Evolutionary conservation across 2,888 invertebrate genomes (phyloP).

Genomic region (Spodoptera picta): DNA sequence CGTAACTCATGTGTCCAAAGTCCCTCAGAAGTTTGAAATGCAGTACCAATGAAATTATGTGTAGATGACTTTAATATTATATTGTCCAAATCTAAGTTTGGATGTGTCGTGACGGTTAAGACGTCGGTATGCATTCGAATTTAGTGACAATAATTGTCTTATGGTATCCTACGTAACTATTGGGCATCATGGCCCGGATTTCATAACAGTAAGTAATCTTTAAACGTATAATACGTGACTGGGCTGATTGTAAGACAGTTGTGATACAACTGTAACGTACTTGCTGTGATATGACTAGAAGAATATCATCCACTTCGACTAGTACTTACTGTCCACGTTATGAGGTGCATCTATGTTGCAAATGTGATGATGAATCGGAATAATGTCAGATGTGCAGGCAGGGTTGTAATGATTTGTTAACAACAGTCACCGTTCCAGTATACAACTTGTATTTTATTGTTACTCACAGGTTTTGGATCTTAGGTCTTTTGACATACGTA

Average conservation of each 20-base stretch:
- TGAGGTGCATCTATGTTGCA: constrained; percentile 46
- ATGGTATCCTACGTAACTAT: constrained; percentile 35
- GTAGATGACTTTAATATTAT: constrained; percentile 35
- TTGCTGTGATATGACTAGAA: constrained; percentile 52
- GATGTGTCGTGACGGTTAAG: constrained; percentile 10
- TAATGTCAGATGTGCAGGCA: constrained; percentile 62
- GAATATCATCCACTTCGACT: constrained; percentile 51
- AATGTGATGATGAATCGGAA: constrained; percentile 31
- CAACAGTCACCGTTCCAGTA: constrained; percentile 70
- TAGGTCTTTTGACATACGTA: constrained; percentile 81
- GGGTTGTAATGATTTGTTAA: constrained; percentile 56
- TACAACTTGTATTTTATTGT: constrained; percentile 74
- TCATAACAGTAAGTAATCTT: constrained; percentile 27
- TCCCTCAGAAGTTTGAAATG: constrained; percentile 42
- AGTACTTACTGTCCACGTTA: constrained; percentile 51
- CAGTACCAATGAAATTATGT: constrained; percentile 38
- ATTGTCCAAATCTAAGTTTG: constrained; percentile 23
- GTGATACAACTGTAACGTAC: constrained; percentile 37
- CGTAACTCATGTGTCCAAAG: constrained; percentile 53
- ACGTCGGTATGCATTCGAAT: constrained; percentile 21
- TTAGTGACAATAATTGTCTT: constrained; percentile 23
- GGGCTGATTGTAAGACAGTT: constrained; percentile 39
- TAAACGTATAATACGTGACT: constrained; percentile 25
- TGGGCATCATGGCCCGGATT: constrained; percentile 22
- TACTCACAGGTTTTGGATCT: constrained; percentile 78